Base-by-base conservation (phyloP, 2,888 invertebrate genomes). In the Synanthedon myopaeformis region DNA sequence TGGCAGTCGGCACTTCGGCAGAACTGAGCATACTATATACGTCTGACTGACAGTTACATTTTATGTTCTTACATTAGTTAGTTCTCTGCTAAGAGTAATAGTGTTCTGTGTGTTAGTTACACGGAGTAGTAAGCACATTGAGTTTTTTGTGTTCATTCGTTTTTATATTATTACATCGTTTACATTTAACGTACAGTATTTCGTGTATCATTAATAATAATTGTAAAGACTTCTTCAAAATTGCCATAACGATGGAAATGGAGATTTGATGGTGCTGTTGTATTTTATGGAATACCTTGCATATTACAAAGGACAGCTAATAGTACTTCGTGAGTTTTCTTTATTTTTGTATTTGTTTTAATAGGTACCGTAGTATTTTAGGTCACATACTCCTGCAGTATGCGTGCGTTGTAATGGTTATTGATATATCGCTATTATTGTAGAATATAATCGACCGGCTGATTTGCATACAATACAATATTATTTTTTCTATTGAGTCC, bases 401-500 rank as follows among this genome's bases (percentile, higher is more conserved):
- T 67, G 65, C 64, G 70, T 70, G 67, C 69, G 65, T 72, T 72
- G 65, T 70, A 62, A 68, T 61, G 65, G 59, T 69, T 68, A 66
- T 70, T 65, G 59, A 70, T 68, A 66, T 70, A 70, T 64, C 61
- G 70, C 70, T 68, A 70, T 74, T 72, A 73, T 70, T 76, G 73
- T 72, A 62, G 76, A 77, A 77, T 77, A 72, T 76, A 72, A 71
- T 74, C 70, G 69, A 70, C 70, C 60, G 66, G 77, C 72, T 79
- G 53, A 83, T 86, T 86, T 81, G 83, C 84, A 83, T 85, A 82
- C 79, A 83, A 83, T 85, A 82, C 79, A 83, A 82, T 84, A 65
- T n/a, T 45, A 14, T 45, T 45, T 45, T 45, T 14, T 45, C 14
- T 12, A 13, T 12, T 45, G 14, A 12, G 45, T 8, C n/a, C 6